phyloP scores from a whole-genome alignment of 2,797 vertebrate species.

The Oreortyx pictus region DNA sequence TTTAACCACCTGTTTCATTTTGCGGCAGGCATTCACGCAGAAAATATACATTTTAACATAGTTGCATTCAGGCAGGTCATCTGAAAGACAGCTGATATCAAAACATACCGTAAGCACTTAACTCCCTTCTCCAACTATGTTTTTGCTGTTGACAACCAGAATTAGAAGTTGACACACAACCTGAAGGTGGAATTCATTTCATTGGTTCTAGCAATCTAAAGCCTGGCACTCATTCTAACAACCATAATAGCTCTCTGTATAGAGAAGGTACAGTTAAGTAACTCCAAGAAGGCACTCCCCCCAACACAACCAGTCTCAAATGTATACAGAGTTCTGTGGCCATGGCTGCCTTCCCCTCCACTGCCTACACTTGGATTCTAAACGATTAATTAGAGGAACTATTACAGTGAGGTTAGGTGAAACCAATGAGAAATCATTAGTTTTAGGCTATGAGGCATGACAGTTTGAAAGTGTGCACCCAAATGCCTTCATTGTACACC shows the following conservation, averaged over 20 bases:
- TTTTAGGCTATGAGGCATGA: background rate
- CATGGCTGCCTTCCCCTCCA: background rate
- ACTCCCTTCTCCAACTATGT: background rate
- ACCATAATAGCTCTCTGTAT: background rate
- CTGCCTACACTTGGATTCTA: background rate
- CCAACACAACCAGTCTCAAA: background rate
- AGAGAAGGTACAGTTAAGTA: background rate
- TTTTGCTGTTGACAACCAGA: background rate
- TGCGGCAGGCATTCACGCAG: background rate
- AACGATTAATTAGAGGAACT: background rate
- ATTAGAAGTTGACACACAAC: background rate
- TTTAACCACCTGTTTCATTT: background rate
- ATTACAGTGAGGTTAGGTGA: background rate
- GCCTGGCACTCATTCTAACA: background rate
- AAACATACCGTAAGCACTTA: rapidly evolving
- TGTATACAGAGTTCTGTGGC: rapidly evolving
- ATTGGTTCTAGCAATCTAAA: background rate
- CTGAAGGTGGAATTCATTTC: background rate
- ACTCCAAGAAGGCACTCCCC: background rate
- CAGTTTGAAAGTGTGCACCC: background rate
- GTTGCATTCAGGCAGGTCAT: background rate
- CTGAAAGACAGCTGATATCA: background rate
- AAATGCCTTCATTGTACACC: background rate
- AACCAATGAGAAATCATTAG: background rate
- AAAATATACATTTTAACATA: rapidly evolving